Base-by-base conservation (phyloP, 2,888 invertebrate genomes). In the Plusia festucae region DNA sequence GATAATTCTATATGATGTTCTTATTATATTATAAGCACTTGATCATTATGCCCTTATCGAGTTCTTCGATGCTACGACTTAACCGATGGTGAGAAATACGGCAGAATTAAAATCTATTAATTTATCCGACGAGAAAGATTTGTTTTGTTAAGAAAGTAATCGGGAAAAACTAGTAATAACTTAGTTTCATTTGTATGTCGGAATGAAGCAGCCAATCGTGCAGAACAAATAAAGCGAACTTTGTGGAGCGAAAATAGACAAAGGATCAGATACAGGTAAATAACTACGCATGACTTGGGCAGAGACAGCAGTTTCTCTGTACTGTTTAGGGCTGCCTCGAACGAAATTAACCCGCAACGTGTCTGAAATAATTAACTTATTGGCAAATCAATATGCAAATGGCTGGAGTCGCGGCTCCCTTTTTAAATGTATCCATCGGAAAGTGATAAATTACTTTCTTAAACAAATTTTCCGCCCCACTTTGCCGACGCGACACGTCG, bases 211-310 rank as follows among this genome's bases (percentile, higher is more conserved):
- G 88, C 89, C 91, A 92, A 94, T 94, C 90, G 90, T 85, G 88
- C 86, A 85, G 86, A 91, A 88, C 88, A 92, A 94, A 94, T 93
- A 93, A 91, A 91, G 86, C 87, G 82, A 83, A 90, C 86, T 91
- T 92, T 89, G 90, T 92, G 90, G 83, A 92, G 91, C 93, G 91
- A 91, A 89, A 93, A 93, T 90, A 93, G 92, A 94, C 93, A 93
- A 93, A 92, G 92, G 91, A 90, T 91, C 90, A 85, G 88, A 92
- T 90, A 92, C 93, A 93, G 93, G 94, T 93, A 93, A 91, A 90
- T 90, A 91, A 91, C 89, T 87, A 89, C 88, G 90, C 89, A 88
- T 88, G 90, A 87, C 85, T 90, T 82, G 86, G 86, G 82, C 82
- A 83, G 83, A 84, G 89, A 87, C 88, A 91, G 89, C 88, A 85